Percentiles rank a stretch among this genome's conserved stretches.
Conservation (phyloP, 2,113 vertebrate genomes). For the Oryctolagus cuniculus region mOryCun1.1 NC_091434.1:142265001-142265500, state of each 20-base stretch:
- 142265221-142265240: no score
- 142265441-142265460: not conserved
- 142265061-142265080: no score
- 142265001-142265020: no score
- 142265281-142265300: constrained; percentile 17
- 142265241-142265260: not conserved
- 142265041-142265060: no score
- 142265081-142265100: no score
- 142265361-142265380: constrained; percentile 20
- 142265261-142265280: not conserved
- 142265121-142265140: no score
- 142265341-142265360: not conserved
- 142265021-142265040: no score
- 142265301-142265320: constrained; percentile 11
- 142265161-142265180: no score
- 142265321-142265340: constrained; percentile 14
- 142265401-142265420: constrained; percentile 33
- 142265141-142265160: no score
- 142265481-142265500: not conserved
- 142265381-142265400: constrained; percentile 32
- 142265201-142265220: no score
- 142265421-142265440: not conserved
- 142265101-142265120: no score
- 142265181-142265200: no score
- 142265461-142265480: not conserved